Percentiles rank a stretch among this genome's conserved stretches.
phyloP scores from a whole-genome alignment of 2,888 invertebrate species.

The Eupeodes latifasciatus region DNA sequence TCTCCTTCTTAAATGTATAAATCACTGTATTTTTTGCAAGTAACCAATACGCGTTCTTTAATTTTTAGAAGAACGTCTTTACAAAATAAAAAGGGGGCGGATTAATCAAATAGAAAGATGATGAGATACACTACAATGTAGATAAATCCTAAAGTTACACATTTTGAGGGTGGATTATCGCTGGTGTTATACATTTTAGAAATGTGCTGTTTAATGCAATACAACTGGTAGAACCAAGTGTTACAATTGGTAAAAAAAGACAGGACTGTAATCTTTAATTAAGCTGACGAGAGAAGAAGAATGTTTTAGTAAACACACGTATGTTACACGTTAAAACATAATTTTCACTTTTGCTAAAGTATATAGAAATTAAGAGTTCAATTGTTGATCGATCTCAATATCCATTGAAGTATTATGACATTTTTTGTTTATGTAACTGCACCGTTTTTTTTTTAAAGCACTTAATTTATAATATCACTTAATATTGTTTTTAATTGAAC shows the following conservation, averaged over 20 bases:
- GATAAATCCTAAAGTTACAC: conserved; percentile 47
- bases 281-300: conserved; percentile 35
- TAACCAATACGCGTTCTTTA: not conserved
- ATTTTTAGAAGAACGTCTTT: not conserved
- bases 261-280: conserved; percentile 52
- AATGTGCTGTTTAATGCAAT: conserved; percentile 40
- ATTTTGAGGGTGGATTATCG: conserved; percentile 71
- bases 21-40: not conserved
- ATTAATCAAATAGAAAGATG: conserved; percentile 65
- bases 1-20: too few relatives aligned
- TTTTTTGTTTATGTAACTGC: conserved; percentile 13
- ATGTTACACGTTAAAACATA: conserved; percentile 16
- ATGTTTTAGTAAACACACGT: conserved; percentile 12
- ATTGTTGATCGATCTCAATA: conserved; percentile 38
- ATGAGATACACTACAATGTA: conserved; percentile 33
- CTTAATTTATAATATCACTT: too few relatives aligned
- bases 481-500: not conserved
- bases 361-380: not conserved
- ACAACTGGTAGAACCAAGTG: not conserved
- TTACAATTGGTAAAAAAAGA: conserved; percentile 16
- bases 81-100: conserved; percentile 66
- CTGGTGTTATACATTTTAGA: conserved; percentile 32
- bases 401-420: conserved; percentile 32
- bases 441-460: too few relatives aligned
- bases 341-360: conserved; percentile 23